Base-by-base conservation (phyloP, 2,797 vertebrate species). In the Psittacula echo region DNA sequence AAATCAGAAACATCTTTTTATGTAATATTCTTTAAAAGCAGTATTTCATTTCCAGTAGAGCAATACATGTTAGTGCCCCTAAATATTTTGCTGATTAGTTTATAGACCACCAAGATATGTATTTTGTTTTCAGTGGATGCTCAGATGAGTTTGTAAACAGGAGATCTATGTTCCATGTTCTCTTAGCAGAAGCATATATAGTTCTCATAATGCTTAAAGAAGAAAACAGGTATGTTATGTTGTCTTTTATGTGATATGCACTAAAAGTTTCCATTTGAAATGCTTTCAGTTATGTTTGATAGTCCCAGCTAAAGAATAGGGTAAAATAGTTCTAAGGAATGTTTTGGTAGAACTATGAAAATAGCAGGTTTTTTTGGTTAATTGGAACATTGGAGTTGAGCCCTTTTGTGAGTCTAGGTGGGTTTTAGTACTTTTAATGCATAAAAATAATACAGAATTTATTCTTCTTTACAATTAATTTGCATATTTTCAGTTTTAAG, bases 41-140 rank as follows among this genome's bases (percentile, higher is more conserved):
- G 0, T 7, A 1, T 51, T 87, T 85, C 0, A 0, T 37, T 86
- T n/a, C 29, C 7, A n/a, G 7, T 47, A 23, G 19, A 66, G 17
- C 30, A 27, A 5, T 61, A 10, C 2, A 1, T 22, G 5, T 30
- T 19, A n/a, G 5, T 14, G 34, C 29, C 13, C 2, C 3, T 11
- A 42, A 58, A 34, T 47, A 30, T 11, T 15, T 8, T 32, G 39
- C 14, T 6, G 13, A 17, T 53, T 61, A 61, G 12, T n/a, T n/a
- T 65, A 60, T 60, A 50, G 26, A 7, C 12, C 24, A 4, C 5
- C 21, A 17, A 20, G n/a, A 7, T 80, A 60, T 4, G 41, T 0
- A 1, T 13, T 71, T 54, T 77, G 15, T 39, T 56, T 78, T 14
- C 24, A 62, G 48, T 77, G 67, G 76, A 2, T 54, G 21, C 56